These are phyloP conservation scores for Ips typographus DNA, from an alignment of 1,140 invertebrate species.

Conservation along the genomic window DNA sequence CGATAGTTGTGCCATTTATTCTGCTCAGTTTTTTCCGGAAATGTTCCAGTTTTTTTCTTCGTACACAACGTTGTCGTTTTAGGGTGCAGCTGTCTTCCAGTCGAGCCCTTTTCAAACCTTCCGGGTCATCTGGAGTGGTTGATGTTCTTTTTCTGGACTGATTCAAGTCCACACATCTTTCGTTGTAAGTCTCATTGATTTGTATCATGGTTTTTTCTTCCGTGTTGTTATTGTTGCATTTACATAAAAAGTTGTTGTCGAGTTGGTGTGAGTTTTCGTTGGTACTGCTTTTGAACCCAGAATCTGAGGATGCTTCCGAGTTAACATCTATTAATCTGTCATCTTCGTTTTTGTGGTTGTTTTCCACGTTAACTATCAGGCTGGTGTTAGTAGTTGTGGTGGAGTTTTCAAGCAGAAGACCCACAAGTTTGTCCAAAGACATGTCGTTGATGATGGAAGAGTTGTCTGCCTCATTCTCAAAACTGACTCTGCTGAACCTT, in stretches of 20 bases:
- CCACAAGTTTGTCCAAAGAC: slow-evolving; percentile 50
- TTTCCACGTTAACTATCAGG: slow-evolving; percentile 39
- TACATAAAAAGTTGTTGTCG: slow-evolving; percentile 42
- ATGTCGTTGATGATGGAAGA: slow-evolving; percentile 50
- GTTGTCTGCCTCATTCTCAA: slow-evolving; percentile 31
- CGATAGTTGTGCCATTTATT: slow-evolving; percentile 16
- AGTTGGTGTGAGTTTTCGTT: slow-evolving; percentile 43
- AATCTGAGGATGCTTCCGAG: slow-evolving; percentile 43
- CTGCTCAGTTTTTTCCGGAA: slow-evolving; percentile 34
- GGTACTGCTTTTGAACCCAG: slow-evolving; percentile 45
- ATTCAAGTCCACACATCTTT: slow-evolving; percentile 46
- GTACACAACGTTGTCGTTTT: slow-evolving; percentile 48
- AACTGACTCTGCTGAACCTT: slow-evolving; percentile 40
- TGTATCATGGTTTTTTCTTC: slow-evolving; percentile 48
- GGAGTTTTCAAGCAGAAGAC: slow-evolving; percentile 45
- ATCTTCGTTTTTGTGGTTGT: slow-evolving; percentile 44
- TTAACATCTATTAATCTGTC: slow-evolving; percentile 34
- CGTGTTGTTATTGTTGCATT: slow-evolving; percentile 42
- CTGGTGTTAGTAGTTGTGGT: slow-evolving; percentile 28
- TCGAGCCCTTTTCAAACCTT: slow-evolving; percentile 25
- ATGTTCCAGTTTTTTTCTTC: slow-evolving; percentile 37
- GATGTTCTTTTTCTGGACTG: slow-evolving; percentile 40
- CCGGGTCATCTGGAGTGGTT: slow-evolving; percentile 15
- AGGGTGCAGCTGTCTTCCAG: slow-evolving; percentile 41
- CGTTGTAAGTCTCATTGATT: slow-evolving; percentile 48